Percentiles rank a stretch among this genome's conserved stretches.
These are phyloP conservation scores for Panagrolaimus sp. DNA, from an alignment of 1,140 invertebrate species.

Conservation along the genomic window DNA sequence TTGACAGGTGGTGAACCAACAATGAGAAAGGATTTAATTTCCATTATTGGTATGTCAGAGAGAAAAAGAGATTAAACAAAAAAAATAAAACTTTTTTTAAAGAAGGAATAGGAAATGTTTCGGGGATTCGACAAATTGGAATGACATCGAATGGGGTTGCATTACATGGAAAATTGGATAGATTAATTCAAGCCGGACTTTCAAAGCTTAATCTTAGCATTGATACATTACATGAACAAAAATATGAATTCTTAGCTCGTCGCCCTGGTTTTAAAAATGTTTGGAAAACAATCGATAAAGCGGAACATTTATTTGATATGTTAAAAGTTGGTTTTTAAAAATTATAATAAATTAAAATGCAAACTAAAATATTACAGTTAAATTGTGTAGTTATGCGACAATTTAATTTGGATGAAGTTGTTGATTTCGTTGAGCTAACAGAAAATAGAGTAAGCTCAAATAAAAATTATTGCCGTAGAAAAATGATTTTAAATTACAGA, in stretches of 20 bases:
- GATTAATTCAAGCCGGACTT: slow-evolving; percentile 75
- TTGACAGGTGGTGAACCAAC: slow-evolving; percentile 95
- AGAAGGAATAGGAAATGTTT: slow-evolving; percentile 67
- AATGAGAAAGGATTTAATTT: slow-evolving; percentile 65
- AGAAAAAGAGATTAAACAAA: neutral
- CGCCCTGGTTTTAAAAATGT: slow-evolving; percentile 74
- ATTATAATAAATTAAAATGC: too few relatives aligned
- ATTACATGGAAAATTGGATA: slow-evolving; percentile 72
- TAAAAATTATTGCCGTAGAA: neutral
- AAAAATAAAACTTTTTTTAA: slow-evolving; percentile 40
- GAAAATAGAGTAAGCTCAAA: slow-evolving; percentile 60
- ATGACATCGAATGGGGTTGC: slow-evolving; percentile 93
- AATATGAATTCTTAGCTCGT: slow-evolving; percentile 80
- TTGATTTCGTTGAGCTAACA: slow-evolving; percentile 83
- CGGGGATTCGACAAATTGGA: slow-evolving; percentile 72
- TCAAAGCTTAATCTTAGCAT: slow-evolving; percentile 87
- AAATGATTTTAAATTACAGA: slow-evolving; percentile 51
- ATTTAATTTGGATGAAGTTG: slow-evolving; percentile 87
- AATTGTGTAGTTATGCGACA: slow-evolving; percentile 65
- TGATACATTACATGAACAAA: slow-evolving; percentile 77
- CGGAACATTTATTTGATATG: slow-evolving; percentile 74
- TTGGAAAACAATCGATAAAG: slow-evolving; percentile 76
- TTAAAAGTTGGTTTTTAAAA: slow-evolving; percentile 73
- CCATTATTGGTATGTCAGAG: slow-evolving; percentile 33
- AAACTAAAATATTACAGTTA: slow-evolving; percentile 23